Evolutionary conservation across 1,140 invertebrate genomes (phyloP), one percentile per base, ranked within the genome.

Genomic region (Drosophila bipectinata): DNA sequence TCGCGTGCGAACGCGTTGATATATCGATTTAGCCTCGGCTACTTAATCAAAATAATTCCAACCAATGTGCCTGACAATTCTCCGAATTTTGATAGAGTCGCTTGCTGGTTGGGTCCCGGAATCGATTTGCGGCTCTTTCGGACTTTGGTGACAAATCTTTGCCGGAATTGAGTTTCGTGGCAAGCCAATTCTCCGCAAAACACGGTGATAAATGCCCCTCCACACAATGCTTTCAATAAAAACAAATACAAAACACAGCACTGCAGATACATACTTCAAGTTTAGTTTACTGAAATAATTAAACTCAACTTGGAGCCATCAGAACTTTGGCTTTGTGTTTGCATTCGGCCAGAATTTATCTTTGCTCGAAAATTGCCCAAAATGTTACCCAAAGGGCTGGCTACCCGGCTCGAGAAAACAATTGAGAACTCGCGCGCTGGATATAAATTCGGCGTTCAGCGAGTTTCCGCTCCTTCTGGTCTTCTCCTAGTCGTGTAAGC

Each of bases 41-140:
- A 87, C 83, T 87, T 88, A 87, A 87, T 87, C 83, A 88, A 88
- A 87, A 56, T 76, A 87, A 77, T 81, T 77, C 74, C 58, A 18
- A 41, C n/a, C 68, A 74, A 79, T 77, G 67, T 48, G 58, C 14
- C 44, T 78, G 68, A 52, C 78, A 82, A 82, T 85, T 85, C 82
- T 61, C 51, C 55, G 82, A 85, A 85, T 87, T 87, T 61, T 72
- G 64, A 81, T 81, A 71, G 59, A 78, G 67, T 64, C 57, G 37
- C 55, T 44, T 4, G 24, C 26, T 21, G 21, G 21, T 21, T 21
- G 21, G 21, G 21, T 47, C 55, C 55, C 15, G 51, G 41, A 2
- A 41, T 5, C 39, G 39, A 51, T 51, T 28, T 39, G 15, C 48
- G 41, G 51, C 18, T 32, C 6, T 21, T 21, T 21, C 21, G 21